Conservation (phyloP, 2,888 invertebrate species). For the Panopea generosa region DNA sequence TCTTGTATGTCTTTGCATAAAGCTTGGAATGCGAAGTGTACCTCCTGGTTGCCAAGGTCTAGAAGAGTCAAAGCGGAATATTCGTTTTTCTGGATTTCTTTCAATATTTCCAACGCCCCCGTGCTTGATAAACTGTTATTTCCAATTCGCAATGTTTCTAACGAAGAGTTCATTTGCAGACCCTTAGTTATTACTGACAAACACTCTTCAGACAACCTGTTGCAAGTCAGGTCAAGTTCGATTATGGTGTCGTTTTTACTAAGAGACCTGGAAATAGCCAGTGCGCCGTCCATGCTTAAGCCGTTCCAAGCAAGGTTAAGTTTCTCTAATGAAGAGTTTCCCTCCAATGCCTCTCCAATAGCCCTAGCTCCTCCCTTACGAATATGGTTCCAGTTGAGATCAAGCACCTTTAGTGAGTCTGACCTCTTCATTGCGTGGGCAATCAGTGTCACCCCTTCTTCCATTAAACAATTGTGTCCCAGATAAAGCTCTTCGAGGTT, state of each 20-base stretch:
- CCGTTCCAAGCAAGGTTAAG: conserved; percentile 80
- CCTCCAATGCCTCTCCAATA: conserved; percentile 68
- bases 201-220: conserved; percentile 72
- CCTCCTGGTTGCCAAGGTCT: conserved; percentile 64
- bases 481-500: conserved; percentile 65
- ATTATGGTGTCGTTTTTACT: conserved; percentile 66
- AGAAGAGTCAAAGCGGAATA: conserved; percentile 52
- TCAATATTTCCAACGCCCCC: conserved; percentile 53
- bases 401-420: conserved; percentile 59
- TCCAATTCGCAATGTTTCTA: conserved; percentile 59
- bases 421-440: conserved; percentile 37
- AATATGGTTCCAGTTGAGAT: conserved; percentile 80
- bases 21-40: conserved; percentile 56
- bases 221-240: conserved; percentile 77
- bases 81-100: conserved; percentile 47
- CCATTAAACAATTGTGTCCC: conserved; percentile 70
- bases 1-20: conserved; percentile 45
- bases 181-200: conserved; percentile 72
- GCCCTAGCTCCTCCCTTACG: conserved; percentile 74
- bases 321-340: conserved; percentile 65
- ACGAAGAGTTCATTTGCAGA: conserved; percentile 68
- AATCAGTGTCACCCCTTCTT: conserved; percentile 67
- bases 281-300: conserved; percentile 71
- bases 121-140: conserved; percentile 62
- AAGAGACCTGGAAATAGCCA: conserved; percentile 68